These are phyloP conservation scores for Ormia ochracea DNA, from an alignment of 2,888 invertebrate genomes.

Conservation along the genomic window DNA sequence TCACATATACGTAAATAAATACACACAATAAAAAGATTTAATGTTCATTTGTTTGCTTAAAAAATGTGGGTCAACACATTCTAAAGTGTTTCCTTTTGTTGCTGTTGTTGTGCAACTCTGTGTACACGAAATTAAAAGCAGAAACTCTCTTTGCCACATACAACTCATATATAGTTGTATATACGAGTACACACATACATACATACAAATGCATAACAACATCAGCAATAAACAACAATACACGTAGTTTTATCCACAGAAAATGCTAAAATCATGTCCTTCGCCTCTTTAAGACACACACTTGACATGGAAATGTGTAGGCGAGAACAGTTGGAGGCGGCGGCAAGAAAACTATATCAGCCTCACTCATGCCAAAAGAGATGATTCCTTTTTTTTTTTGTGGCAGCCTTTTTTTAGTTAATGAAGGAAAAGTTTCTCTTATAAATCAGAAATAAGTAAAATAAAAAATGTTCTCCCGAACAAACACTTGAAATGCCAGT, in stretches of 20 bases:
- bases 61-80: slow-evolving; percentile 60
- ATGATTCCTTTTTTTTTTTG: slow-evolving; percentile 36
- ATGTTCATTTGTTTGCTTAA: slow-evolving; percentile 61
- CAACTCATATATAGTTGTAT: too few relatives aligned
- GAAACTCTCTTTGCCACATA: slow-evolving; percentile 10
- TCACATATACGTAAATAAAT: slow-evolving; percentile 35
- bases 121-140: slow-evolving; percentile 25
- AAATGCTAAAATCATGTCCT: slow-evolving; percentile 54
- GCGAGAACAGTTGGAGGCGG: background rate
- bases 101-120: background rate
- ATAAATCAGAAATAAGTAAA: slow-evolving; percentile 39
- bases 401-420: background rate
- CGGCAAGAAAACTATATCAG: background rate
- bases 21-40: slow-evolving; percentile 43
- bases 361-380: background rate
- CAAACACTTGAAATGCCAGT: slow-evolving; percentile 20
- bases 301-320: slow-evolving; percentile 56
- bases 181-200: background rate
- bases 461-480: background rate
- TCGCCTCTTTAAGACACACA: slow-evolving; percentile 62
- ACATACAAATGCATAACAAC: background rate
- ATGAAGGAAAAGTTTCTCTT: slow-evolving; percentile 11
- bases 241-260: slow-evolving; percentile 33
- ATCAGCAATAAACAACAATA: slow-evolving; percentile 16
- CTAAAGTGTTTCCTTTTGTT: slow-evolving; percentile 44